Evolutionary conservation across 30 jellyfish, hydroid and myxozoan species (phyloP), one percentile per base, ranked within the genome.

Genomic region (Aurelia coerulea): DNA sequence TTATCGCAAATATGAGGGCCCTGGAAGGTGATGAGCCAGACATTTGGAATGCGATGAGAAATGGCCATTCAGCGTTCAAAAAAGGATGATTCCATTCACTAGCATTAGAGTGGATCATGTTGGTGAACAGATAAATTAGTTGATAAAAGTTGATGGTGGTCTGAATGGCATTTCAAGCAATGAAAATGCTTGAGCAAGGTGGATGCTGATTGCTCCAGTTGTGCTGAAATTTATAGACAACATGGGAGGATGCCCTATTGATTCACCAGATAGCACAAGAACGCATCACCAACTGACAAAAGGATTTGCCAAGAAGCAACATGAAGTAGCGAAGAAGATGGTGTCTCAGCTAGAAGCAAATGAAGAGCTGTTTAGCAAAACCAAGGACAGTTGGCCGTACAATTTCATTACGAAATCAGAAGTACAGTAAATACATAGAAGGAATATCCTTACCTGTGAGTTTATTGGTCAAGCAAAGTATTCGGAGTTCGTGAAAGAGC

Each of bases 41-140:
- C 29, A 23, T 23, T 23, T 23, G 29, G 29, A 23, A 23, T 23
- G 29, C 29, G 29, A 23, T 23, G 29, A 23, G 29, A 23, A 23
- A 23, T 23, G 29, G 29, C 29, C 29, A 23, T 23, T 23, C 29
- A 23, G 29, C 29, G 29, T 23, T 23, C 29, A 23, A 23, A 23
- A 23, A 23, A 23, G 29, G 29, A 23, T 23, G 29, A 23, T 81
- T 65, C 83, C 65, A 8, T 64, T 50, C 83, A 65, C 91, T 81
- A 73, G 70, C 50, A 66, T 81, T 15, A 75, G 84, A n/a, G 19
- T 62, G 15, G 91, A 66, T 50, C 76, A 81, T 69, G 91, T 62
- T 12, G 75, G 82, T 15, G 91, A 81, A 54, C 91, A 81, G 66
- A 84, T 81, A 75, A 81, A 2, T 84, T 46, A 35, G 67, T 4